Evolutionary conservation across 2,797 vertebrate species (phyloP).

Genomic region (Setipinna tenuifilis): DNA sequence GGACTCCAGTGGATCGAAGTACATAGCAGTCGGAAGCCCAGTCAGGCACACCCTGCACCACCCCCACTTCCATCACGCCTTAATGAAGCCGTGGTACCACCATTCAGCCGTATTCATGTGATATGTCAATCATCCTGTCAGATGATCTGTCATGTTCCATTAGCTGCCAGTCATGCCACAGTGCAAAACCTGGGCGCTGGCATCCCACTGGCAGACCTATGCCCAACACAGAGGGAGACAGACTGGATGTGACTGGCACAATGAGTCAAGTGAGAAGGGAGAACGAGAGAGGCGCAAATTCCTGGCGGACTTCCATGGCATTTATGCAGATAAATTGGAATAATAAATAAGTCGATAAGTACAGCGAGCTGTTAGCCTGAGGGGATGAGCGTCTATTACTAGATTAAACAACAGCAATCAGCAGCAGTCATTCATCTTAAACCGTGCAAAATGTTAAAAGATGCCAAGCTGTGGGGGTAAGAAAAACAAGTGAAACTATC

Average conservation of each 20-base stretch:
- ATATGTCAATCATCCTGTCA: conserved; percentile 41
- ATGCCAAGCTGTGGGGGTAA: conserved; percentile 70
- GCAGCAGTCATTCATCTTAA: conserved; percentile 73
- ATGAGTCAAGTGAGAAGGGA: conserved; percentile 57
- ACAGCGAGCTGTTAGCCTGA: conserved; percentile 73
- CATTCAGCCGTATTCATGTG: conserved; percentile 37
- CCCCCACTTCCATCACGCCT: conserved; percentile 11
- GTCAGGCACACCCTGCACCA: background rate
- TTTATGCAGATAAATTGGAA: conserved; percentile 76
- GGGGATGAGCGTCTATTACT: conserved; percentile 72
- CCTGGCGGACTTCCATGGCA: conserved; percentile 65
- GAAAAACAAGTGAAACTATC: conserved; percentile 69
- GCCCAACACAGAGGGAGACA: conserved; percentile 29
- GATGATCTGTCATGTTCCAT: conserved; percentile 32
- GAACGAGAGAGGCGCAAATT: conserved; percentile 58
- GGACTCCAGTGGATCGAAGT: conserved; percentile 11
- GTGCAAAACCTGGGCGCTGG: background rate
- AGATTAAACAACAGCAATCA: conserved; percentile 80
- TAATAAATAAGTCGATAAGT: conserved; percentile 78
- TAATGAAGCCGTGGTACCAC: conserved; percentile 42
- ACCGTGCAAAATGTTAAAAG: conserved; percentile 71
- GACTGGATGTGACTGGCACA: conserved; percentile 31
- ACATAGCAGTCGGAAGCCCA: background rate
- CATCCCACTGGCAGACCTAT: conserved; percentile 47
- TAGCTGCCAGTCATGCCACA: conserved; percentile 40